Conservation (phyloP, 2,888 invertebrate species). For the Neuroscelio doddi region DNA sequence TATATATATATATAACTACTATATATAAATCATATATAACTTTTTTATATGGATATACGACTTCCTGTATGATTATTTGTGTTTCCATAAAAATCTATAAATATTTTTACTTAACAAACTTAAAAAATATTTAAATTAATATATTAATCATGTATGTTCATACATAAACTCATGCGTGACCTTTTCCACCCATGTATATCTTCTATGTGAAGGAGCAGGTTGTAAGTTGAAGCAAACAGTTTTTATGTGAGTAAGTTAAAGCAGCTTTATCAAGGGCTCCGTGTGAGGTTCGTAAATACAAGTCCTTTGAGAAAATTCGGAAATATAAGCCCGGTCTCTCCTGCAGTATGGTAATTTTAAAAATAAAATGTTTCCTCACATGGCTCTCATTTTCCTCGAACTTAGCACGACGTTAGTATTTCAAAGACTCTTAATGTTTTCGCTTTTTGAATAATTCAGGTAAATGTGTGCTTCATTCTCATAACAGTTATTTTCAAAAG, state of each 20-base stretch:
- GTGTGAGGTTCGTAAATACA: no score
- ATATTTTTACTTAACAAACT: no score
- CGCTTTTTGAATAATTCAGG: conserved; percentile 10
- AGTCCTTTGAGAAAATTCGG: no score
- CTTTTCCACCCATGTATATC: not conserved
- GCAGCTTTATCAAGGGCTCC: conserved; percentile 2
- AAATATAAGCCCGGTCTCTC: conserved; percentile 1
- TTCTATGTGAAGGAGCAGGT: no score
- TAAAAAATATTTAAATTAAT: no score
- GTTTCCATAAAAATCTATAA: no score
- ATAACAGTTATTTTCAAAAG: not conserved
- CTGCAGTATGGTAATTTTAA: conserved; percentile 7
- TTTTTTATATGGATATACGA: no score
- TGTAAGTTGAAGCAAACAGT: conserved; percentile 4
- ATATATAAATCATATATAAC: no score
- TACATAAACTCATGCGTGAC: no score
- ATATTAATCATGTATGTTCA: no score
- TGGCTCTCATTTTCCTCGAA: conserved; percentile 6
- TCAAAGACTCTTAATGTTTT: conserved; percentile 8
- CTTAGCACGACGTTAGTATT: not conserved
- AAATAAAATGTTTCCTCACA: not conserved
- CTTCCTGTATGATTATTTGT: no score
- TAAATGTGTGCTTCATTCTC: conserved; percentile 2
- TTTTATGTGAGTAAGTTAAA: conserved; percentile 7
- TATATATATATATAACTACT: no score